Base-by-base conservation (phyloP, 2,113 vertebrate genomes). In the Nestor notabilis region DNA sequence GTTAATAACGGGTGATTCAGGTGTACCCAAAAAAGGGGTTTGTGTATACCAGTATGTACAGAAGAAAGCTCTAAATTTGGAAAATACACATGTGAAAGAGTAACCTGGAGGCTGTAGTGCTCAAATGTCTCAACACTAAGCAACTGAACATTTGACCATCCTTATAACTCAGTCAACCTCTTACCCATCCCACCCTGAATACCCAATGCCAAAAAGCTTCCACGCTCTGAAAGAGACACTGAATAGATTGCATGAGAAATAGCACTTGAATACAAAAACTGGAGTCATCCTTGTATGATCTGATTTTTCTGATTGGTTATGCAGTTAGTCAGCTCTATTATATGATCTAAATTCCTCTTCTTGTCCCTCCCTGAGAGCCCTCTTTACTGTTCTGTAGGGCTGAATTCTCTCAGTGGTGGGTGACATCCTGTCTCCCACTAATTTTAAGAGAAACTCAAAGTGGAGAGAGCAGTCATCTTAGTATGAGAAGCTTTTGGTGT, bases 41-140 rank as follows among this genome's bases (percentile, higher is more conserved):
- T 68, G 2, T 43, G 3, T 18, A 3, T 58, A 20, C 7, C 12
- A 0, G 15, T 33, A 25, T 3, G 11, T 56, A 35, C 6, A 31
- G 53, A 69, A 78, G 41, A 52, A 58, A 60, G 13, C 24, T 50
- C 16, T 50, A 29, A 25, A 37, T 52, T n/a, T 29, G 37, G 43
- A 89, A 63, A 43, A 37, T 31, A 7, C 1, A 7, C 10, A 35
- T 17, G 44, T 37, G 18, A 29, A 71, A 58, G 56, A 35, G 35
- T 19, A n/a, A 63, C 7, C 27, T 41, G 68, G 61, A 74, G 35
- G 31, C 7, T 53, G 1, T 21, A n/a, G 25, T 3, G 20, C 47
- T 69, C 33, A 68, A 24, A 19, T 18, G 2, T 41, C 74, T 56
- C 60, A 17, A 3, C 27, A 33, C 13, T 10, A 39, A 10, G 13